Evolutionary conservation across 2,888 invertebrate genomes (phyloP).

Genomic region (Rotaria socialis): DNA sequence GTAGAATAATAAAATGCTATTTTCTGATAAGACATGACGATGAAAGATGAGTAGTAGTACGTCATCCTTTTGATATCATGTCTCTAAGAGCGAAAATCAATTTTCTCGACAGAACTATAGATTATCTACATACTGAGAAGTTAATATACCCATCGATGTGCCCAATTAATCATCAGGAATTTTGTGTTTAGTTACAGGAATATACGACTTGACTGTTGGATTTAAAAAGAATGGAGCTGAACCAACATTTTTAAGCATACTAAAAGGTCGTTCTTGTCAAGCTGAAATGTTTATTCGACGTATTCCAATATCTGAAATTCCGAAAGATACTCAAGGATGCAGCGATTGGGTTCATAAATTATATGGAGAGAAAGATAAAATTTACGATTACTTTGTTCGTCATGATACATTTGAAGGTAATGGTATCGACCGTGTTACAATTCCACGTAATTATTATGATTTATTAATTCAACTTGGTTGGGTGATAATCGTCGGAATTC

Average conservation of each 20-base stretch:
- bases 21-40: too few relatives aligned
- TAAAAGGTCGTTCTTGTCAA: background rate
- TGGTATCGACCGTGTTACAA: constrained; percentile 25
- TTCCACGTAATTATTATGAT: constrained; percentile 43
- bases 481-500: constrained; percentile 34
- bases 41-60: too few relatives aligned
- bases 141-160: too few relatives aligned
- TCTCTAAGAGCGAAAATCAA: too few relatives aligned
- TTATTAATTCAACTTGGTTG: constrained; percentile 36
- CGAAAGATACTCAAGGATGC: constrained; percentile 70
- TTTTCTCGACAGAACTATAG: too few relatives aligned
- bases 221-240: background rate
- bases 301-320: constrained; percentile 75
- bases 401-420: constrained; percentile 47
- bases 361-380: constrained; percentile 64
- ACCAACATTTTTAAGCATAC: background rate
- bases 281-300: constrained; percentile 62
- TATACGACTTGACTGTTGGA: constrained; percentile 16
- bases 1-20: too few relatives aligned
- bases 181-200: background rate
- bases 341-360: constrained; percentile 76
- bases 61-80: too few relatives aligned
- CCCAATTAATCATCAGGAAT: too few relatives aligned
- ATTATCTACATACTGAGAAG: too few relatives aligned
- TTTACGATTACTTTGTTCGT: constrained; percentile 55